Evolutionary conservation across 2,888 invertebrate species (phyloP), one percentile per base, ranked within the genome.

Genomic region (Dusona sp.): DNA sequence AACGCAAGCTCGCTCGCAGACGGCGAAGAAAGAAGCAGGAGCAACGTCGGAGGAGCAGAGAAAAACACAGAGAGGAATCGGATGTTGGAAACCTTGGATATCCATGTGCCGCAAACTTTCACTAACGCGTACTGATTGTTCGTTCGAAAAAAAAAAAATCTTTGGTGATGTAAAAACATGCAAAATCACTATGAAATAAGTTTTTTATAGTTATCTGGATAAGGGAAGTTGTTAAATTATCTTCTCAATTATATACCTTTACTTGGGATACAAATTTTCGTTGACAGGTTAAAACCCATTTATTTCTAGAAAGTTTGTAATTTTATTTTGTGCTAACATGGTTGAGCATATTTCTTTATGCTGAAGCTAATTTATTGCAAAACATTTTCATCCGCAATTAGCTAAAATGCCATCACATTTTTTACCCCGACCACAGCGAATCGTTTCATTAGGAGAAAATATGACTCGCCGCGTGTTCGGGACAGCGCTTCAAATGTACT

Each of bases 151-250:
- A 92, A 92, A 92, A 92, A 93, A 93, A 93, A 93, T 93, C 93
- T 93, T 92, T 93, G 92, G 91, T 92, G 92, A 93, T 93, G 92
- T 92, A 91, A 93, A 92, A 93, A 93, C 92, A 90, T 90, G 92
- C 91, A 48, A 19, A 90, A 92, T 89, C 42, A 42, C 1, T 11
- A 42, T 42, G 11, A 42, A 13, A 42, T 42, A 13, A 2, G 9
- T 42, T 42, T 13, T 11, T 42, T 42, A 2, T 42, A 42, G 4
- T 33, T 33, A 33, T 4, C 4, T 33, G 4, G 33, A 33, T 33
- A 33, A 33, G 33, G 4, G 33, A 33, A 33, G 2, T 33, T 33
- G 4, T 3, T 33, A 33, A 33, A 33, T 33, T 33, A 4, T 33
- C 33, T 33, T 33, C 33, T 33, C 4, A 33, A 33, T 33, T 33